Evolutionary conservation across 2,888 invertebrate species (phyloP).

Genomic region (Crocallis elinguaria): DNA sequence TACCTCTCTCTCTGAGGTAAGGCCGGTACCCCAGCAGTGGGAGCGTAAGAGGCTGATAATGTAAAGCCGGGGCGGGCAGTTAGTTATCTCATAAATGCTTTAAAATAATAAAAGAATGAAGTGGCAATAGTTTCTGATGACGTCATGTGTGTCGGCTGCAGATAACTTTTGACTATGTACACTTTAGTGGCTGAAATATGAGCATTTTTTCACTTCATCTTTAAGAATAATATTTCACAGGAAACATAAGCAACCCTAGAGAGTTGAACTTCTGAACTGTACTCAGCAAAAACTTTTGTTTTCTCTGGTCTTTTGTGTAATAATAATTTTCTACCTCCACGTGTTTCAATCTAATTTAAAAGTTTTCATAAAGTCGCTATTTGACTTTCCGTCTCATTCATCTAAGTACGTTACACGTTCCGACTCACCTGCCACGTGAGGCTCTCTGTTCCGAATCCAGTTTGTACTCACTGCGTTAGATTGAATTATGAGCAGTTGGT

Average conservation of each 20-base stretch:
- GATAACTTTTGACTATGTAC: too few species aligned
- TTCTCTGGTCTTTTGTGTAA: constrained; percentile 12
- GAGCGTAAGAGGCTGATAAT: too few species aligned
- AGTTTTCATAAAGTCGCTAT: constrained; percentile 5
- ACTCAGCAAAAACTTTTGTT: constrained; percentile 12
- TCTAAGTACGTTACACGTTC: background rate
- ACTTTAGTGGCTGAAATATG: too few species aligned
- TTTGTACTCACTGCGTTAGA: background rate
- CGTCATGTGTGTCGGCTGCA: too few species aligned
- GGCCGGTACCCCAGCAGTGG: too few species aligned
- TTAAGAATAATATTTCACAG: constrained; percentile 2
- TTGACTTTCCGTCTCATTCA: constrained; percentile 3
- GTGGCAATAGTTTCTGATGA: too few species aligned
- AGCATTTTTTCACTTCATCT: constrained; percentile 3
- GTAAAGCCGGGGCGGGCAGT: too few species aligned
- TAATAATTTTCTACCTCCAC: constrained; percentile 17
- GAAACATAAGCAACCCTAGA: constrained; percentile 17
- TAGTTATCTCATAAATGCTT: too few species aligned
- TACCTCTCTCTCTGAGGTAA: too few species aligned
- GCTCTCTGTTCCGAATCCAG: background rate
- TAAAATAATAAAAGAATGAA: too few species aligned
- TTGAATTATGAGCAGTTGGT: background rate
- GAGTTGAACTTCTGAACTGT: constrained; percentile 12
- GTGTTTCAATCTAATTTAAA: constrained; percentile 21
- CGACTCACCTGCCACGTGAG: background rate